Percentiles rank a stretch among this genome's conserved stretches.
Evolutionary conservation across 2,113 vertebrate genomes (phyloP).

Genomic region (Alethe castanea): DNA sequence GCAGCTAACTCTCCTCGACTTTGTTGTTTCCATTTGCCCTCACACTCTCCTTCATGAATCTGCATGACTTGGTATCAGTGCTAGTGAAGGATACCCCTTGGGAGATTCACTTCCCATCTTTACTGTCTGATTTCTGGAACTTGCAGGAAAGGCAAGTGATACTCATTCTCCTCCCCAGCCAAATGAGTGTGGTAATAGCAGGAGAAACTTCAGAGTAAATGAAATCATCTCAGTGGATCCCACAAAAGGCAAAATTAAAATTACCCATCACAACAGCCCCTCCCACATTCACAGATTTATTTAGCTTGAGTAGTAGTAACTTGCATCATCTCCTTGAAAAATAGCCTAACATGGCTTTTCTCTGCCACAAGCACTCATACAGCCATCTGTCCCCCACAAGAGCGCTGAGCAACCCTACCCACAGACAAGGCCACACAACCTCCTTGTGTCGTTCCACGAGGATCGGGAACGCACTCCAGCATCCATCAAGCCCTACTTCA

Average conservation of each 20-base stretch:
- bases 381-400: background rate
- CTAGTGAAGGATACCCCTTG: background rate
- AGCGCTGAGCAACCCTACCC: background rate
- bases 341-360: conserved; percentile 17
- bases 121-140: background rate
- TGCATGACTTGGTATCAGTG: background rate
- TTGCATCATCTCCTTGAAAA: conserved; percentile 6
- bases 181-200: background rate
- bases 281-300: conserved; percentile 25
- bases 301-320: conserved; percentile 18
- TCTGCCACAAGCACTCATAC: background rate
- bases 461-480: background rate
- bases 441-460: background rate
- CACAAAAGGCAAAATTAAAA: background rate
- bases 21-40: background rate
- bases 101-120: background rate
- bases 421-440: background rate
- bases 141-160: background rate
- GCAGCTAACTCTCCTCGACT: background rate
- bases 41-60: background rate
- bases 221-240: background rate
- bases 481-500: background rate
- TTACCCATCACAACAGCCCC: background rate
- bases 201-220: conserved; percentile 4
- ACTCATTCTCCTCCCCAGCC: background rate